Percentiles rank a stretch among this genome's conserved stretches.
phyloP scores from a whole-genome alignment of 2,888 invertebrate genomes.

The Erebia palarica region DNA sequence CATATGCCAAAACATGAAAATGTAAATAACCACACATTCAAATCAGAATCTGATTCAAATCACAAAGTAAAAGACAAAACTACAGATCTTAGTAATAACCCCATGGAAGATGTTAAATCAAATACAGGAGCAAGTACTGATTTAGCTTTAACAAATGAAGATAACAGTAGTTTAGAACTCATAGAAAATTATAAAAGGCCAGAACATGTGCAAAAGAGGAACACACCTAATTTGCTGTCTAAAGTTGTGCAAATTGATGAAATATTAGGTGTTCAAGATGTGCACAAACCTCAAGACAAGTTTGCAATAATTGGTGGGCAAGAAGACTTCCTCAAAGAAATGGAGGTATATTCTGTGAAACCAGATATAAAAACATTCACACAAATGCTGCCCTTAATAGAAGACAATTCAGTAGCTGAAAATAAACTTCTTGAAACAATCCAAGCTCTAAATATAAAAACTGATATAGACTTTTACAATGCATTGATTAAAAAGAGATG shows the following conservation, averaged over 20 bases:
- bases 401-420: slow-evolving; percentile 86
- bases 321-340: slow-evolving; percentile 88
- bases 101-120: background rate
- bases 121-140: slow-evolving; percentile 5
- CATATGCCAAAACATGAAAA: background rate
- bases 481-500: slow-evolving; percentile 92
- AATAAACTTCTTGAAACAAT: slow-evolving; percentile 85
- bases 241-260: slow-evolving; percentile 82
- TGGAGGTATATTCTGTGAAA: slow-evolving; percentile 84
- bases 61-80: slow-evolving; percentile 7
- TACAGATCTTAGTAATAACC: background rate
- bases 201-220: slow-evolving; percentile 42
- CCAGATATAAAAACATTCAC: slow-evolving; percentile 92
- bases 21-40: background rate
- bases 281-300: slow-evolving; percentile 84
- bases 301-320: slow-evolving; percentile 91
- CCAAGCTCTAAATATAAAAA: slow-evolving; percentile 80
- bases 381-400: slow-evolving; percentile 87
- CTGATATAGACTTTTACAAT: slow-evolving; percentile 93
- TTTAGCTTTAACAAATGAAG: slow-evolving; percentile 5
- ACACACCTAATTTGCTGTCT: slow-evolving; percentile 86
- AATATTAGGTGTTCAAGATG: slow-evolving; percentile 82
- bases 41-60: slow-evolving; percentile 5
- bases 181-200: slow-evolving; percentile 34
- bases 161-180: slow-evolving; percentile 30